A percentile compares a stretch with the other conserved stretches of the same genome.
Evolutionary conservation across 2,797 vertebrate species (phyloP).

Genomic region (Phoeniculus purpureus): DNA sequence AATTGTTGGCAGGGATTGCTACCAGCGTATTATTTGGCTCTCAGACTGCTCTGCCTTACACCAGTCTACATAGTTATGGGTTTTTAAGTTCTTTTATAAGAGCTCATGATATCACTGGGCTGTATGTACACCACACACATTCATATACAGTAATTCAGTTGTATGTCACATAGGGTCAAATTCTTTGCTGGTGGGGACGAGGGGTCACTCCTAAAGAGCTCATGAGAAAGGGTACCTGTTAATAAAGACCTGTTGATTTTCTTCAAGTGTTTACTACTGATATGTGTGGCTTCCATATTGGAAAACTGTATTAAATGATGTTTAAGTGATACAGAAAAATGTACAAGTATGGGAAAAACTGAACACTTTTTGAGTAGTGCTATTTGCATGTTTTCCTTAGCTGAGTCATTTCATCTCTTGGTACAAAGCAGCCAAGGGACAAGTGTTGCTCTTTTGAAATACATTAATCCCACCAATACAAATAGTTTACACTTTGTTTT

Average conservation of each 20-base stretch:
- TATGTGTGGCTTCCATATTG: fast-evolving
- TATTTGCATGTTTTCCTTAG: not conserved
- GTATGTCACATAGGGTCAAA: fast-evolving
- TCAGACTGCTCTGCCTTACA: not conserved
- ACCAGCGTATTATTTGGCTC: fast-evolving
- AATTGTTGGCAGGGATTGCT: not conserved
- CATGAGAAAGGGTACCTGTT: not conserved
- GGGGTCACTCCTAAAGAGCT: not conserved
- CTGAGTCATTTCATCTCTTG: not conserved
- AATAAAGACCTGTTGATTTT: not conserved
- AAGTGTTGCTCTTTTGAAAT: not conserved
- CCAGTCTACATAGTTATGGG: not conserved
- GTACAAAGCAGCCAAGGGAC: not conserved
- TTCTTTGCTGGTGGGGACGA: not conserved
- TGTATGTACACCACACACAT: not conserved
- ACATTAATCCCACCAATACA: not conserved
- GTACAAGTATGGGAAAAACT: fast-evolving
- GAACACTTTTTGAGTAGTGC: not conserved
- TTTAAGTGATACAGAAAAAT: not conserved
- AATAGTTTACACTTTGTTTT: not conserved
- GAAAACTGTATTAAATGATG: not conserved
- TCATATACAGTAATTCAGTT: not conserved
- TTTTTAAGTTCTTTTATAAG: not conserved
- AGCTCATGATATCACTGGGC: not conserved
- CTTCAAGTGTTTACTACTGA: not conserved